These are phyloP conservation scores for Conger conger DNA, from an alignment of 2,113 vertebrate species.

Conservation along the genomic window DNA sequence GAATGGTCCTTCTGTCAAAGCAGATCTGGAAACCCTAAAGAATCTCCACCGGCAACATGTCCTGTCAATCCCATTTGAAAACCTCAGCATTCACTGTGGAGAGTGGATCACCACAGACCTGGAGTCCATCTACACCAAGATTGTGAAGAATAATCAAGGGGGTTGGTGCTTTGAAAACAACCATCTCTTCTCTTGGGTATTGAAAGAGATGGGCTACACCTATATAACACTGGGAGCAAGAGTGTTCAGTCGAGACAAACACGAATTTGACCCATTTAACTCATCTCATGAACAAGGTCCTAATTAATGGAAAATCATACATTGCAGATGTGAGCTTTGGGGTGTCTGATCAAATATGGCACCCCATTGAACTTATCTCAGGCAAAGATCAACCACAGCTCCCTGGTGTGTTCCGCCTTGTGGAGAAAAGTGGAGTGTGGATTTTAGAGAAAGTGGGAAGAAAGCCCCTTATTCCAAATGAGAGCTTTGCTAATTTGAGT, in stretches of 20 bases:
- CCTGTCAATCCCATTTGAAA: constrained; percentile 76
- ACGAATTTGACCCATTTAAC: constrained; percentile 38
- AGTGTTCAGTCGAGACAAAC: constrained; percentile 50
- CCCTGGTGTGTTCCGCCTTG: constrained; percentile 68
- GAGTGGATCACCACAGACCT: constrained; percentile 67
- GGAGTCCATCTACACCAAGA: constrained; percentile 67
- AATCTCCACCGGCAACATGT: constrained; percentile 73
- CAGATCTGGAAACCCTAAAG: constrained; percentile 71
- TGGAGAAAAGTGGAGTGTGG: constrained; percentile 67
- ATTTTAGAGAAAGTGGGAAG: constrained; percentile 76
- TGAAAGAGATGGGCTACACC: constrained; percentile 75
- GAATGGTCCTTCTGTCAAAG: constrained; percentile 51
- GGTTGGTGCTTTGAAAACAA: constrained; percentile 89
- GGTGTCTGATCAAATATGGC: constrained; percentile 71
- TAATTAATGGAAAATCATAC: constrained; percentile 65
- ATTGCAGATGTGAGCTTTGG: constrained; percentile 80
- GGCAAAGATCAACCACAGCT: constrained; percentile 73
- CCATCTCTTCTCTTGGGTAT: constrained; percentile 76
- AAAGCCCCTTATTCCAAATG: constrained; percentile 61
- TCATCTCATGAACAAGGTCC: constrained; percentile 66
- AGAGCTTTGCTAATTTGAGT: constrained; percentile 65
- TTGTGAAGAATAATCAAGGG: constrained; percentile 72
- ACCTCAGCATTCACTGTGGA: constrained; percentile 82
- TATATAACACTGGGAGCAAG: constrained; percentile 58
- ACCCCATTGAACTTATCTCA: constrained; percentile 78